Evolutionary conservation across 2,113 vertebrate species (phyloP).

Genomic region (Serinus canaria): DNA sequence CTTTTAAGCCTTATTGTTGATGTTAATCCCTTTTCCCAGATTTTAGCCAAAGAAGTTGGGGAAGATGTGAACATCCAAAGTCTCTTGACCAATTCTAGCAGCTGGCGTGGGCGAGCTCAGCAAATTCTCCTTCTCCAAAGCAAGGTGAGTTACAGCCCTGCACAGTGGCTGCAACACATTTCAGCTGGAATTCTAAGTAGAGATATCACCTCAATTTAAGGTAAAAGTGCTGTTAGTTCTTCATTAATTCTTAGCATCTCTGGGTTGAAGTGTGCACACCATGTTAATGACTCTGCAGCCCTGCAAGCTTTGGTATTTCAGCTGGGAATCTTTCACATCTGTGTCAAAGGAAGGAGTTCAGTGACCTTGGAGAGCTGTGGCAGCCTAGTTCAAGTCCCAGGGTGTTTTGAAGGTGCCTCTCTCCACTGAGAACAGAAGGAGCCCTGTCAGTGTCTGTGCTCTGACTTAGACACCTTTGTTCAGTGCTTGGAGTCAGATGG

Average conservation of each 20-base stretch:
- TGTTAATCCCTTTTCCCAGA: conserved; percentile 64
- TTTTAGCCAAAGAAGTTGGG: conserved; percentile 86
- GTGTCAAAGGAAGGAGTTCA: neutral
- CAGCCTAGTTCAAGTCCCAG: neutral
- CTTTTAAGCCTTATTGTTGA: neutral
- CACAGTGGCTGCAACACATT: too few species aligned
- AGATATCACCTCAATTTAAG: neutral
- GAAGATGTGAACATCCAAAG: conserved; percentile 86
- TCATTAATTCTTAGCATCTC: neutral
- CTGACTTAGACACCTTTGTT: conserved; percentile 6
- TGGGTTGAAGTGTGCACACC: neutral
- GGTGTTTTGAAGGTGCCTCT: neutral
- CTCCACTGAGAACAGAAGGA: neutral
- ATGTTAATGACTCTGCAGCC: neutral
- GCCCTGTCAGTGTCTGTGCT: neutral
- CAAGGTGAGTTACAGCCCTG: conserved; percentile 74
- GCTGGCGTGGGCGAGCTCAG: conserved; percentile 90
- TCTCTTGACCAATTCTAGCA: conserved; percentile 76
- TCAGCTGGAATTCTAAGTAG: neutral
- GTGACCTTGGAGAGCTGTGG: neutral
- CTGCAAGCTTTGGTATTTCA: neutral
- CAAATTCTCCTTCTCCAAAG: conserved; percentile 89
- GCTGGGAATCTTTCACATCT: neutral
- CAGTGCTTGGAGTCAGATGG: neutral
- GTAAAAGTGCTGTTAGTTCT: neutral